Evolutionary conservation across 2,888 invertebrate species (phyloP).

Genomic region (Brachyptera putata): DNA sequence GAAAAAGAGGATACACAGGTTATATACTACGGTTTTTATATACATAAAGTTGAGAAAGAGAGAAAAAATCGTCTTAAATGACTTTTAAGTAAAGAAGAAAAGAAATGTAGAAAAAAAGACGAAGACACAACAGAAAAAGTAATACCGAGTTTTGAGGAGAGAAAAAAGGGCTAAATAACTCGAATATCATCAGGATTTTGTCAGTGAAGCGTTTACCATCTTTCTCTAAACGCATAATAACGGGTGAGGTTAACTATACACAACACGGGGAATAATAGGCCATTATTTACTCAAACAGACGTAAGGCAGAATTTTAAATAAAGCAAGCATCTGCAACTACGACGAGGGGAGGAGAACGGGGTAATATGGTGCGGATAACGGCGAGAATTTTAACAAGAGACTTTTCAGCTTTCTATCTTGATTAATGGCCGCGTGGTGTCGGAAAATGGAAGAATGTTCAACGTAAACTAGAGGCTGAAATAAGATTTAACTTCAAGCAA

Average conservation of each 20-base stretch:
- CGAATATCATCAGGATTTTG: conserved; percentile 4
- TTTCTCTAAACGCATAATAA: conserved; percentile 11
- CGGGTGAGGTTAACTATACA: conserved; percentile 10
- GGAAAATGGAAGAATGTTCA: conserved; percentile 29
- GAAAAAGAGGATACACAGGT: conserved; percentile 22
- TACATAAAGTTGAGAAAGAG: neutral
- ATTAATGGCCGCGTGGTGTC: conserved; percentile 28
- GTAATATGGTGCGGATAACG: conserved; percentile 26
- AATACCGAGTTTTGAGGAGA: neutral
- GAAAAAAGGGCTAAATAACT: neutral
- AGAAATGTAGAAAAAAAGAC: neutral
- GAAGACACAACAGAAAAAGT: conserved; percentile 6
- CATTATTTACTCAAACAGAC: conserved; percentile 26
- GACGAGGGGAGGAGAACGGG: neutral
- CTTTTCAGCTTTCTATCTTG: conserved; percentile 21
- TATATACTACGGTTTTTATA: conserved; percentile 27
- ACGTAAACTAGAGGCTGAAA: conserved; percentile 27
- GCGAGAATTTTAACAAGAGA: conserved; percentile 30
- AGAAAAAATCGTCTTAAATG: conserved; percentile 27
- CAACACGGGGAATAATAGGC: conserved; percentile 22
- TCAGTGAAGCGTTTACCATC: neutral
- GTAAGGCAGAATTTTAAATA: conserved; percentile 30
- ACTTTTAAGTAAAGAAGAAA: conserved; percentile 19
- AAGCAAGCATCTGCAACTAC: conserved; percentile 9
- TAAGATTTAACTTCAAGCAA: conserved; percentile 25